Percentiles rank a stretch among this genome's conserved stretches.
phyloP scores from a whole-genome alignment of 2,888 invertebrate genomes.

The Patella ulyssiponensis region DNA sequence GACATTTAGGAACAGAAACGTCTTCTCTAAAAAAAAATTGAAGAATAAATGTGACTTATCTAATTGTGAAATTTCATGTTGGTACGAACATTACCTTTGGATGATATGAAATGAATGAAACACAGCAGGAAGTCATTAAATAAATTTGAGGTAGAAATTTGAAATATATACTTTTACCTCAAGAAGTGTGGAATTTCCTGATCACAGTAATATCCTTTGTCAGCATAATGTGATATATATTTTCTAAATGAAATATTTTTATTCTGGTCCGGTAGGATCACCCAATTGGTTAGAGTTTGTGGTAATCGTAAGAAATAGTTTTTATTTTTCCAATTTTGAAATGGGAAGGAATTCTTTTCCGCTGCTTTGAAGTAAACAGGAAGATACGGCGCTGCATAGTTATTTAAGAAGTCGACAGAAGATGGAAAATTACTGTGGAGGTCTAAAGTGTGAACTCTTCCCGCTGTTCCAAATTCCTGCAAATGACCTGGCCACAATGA shows the following conservation, averaged over 20 bases:
- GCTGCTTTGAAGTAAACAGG: conserved; percentile 18
- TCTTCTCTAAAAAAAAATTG: conserved; percentile 17
- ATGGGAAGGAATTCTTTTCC: not conserved
- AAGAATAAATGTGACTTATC: not conserved
- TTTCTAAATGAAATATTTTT: not conserved
- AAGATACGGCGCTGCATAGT: conserved; percentile 14
- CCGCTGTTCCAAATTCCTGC: not conserved
- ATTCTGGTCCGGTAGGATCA: not conserved
- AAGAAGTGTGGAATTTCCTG: not conserved
- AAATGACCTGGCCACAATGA: conserved; percentile 6
- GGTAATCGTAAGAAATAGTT: conserved; percentile 17
- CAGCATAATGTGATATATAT: not conserved
- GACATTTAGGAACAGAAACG: conserved; percentile 17
- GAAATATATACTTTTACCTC: not conserved
- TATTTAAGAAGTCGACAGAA: conserved; percentile 13
- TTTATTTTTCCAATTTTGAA: conserved; percentile 11
- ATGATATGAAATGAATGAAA: too few species aligned
- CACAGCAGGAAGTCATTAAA: too few species aligned
- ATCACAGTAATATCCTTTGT: not conserved
- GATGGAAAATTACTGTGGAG: conserved; percentile 10
- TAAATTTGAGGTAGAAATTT: too few species aligned
- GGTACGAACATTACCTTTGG: too few species aligned
- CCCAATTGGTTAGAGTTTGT: conserved; percentile 16
- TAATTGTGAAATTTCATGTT: too few species aligned
- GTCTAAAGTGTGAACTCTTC: not conserved